Percentiles rank a stretch among this genome's conserved stretches.
phyloP scores from a whole-genome alignment of 1,140 invertebrate species.

The Drosophila saltans region DNA sequence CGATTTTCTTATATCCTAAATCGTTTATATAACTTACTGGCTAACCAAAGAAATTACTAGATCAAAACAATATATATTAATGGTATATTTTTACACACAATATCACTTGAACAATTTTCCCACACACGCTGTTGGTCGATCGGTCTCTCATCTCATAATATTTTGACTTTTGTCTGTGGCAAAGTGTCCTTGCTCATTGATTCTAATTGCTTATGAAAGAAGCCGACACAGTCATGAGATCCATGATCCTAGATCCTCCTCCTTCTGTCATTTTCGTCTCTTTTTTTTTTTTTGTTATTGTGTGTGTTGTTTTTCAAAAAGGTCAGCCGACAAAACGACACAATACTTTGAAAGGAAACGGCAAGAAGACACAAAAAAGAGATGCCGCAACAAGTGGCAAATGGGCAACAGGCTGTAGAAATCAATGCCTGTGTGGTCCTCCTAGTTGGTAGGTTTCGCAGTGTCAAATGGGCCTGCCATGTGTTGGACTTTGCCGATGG shows the following conservation, averaged over 20 bases:
- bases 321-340: constrained; percentile 57
- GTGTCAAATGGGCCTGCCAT: constrained; percentile 36
- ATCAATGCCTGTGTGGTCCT: constrained; percentile 41
- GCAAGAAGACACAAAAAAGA: constrained; percentile 55
- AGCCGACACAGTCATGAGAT: constrained; percentile 51
- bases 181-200: constrained; percentile 76
- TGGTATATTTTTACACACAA: neutral
- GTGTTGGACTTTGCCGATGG: constrained; percentile 27
- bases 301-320: constrained; percentile 44
- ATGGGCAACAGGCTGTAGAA: constrained; percentile 29
- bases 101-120: constrained; percentile 50
- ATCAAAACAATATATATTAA: no score
- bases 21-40: no score
- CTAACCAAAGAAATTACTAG: no score
- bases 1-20: no score
- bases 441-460: constrained; percentile 3
- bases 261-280: constrained; percentile 11
- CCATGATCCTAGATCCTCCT: constrained; percentile 37
- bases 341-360: constrained; percentile 26
- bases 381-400: constrained; percentile 58
- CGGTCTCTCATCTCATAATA: constrained; percentile 56
- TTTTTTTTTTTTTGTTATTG: constrained; percentile 7
- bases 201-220: constrained; percentile 74
- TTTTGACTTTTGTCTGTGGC: constrained; percentile 57
- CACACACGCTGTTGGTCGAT: constrained; percentile 49